Conservation (phyloP, 2,888 invertebrate species). For the Apamea epomidion region DNA sequence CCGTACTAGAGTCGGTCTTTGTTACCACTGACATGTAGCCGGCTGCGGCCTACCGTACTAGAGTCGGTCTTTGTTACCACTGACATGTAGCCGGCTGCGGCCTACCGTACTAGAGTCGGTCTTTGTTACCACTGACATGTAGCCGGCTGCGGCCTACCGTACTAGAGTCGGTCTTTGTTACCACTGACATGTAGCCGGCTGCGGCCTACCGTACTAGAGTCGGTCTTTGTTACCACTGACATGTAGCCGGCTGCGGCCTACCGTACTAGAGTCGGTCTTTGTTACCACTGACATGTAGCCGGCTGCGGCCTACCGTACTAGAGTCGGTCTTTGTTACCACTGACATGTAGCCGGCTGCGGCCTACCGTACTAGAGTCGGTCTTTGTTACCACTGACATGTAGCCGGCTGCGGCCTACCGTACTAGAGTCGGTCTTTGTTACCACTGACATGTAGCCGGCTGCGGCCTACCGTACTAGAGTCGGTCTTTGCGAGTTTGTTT, state of each 20-base stretch:
- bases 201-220: not conserved
- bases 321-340: not conserved
- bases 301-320: not conserved
- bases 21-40: too few relatives aligned
- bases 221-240: too few relatives aligned
- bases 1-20: not conserved
- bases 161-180: not conserved
- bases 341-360: not conserved
- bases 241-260: not conserved
- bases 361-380: not conserved
- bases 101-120: not conserved
- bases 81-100: not conserved
- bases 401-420: not conserved
- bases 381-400: not conserved
- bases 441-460: not conserved
- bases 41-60: not conserved
- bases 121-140: not conserved
- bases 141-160: not conserved
- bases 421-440: not conserved
- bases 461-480: not conserved
- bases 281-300: too few relatives aligned
- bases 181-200: not conserved
- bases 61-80: not conserved
- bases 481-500: not conserved
- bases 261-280: not conserved